phyloP scores from a whole-genome alignment of 2,888 invertebrate species.

The Balanococcus diminutus region DNA sequence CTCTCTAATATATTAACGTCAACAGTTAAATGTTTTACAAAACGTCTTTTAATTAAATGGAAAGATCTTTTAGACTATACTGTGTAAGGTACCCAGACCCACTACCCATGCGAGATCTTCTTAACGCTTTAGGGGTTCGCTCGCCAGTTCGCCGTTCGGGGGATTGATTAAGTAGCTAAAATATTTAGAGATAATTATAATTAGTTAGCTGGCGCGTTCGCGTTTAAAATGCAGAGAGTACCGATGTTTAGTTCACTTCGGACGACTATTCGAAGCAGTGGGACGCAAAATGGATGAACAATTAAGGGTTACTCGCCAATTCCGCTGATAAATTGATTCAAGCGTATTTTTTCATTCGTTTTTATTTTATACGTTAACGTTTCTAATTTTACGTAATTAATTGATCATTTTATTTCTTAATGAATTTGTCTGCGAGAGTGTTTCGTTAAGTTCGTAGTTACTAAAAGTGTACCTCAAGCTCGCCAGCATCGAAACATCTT shows the following conservation, averaged over 20 bases:
- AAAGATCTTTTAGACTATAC: slow-evolving; percentile 45
- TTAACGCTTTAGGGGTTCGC: slow-evolving; percentile 24
- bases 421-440: background rate
- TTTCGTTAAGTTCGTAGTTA: background rate
- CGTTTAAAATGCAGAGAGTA: background rate
- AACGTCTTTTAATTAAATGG: slow-evolving; percentile 47
- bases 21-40: slow-evolving; percentile 52
- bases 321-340: slow-evolving; percentile 24
- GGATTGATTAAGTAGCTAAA: slow-evolving; percentile 50
- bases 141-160: background rate
- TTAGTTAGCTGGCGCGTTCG: slow-evolving; percentile 27
- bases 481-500: background rate
- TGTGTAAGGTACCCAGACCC: slow-evolving; percentile 3
- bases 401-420: slow-evolving; percentile 1
- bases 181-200: slow-evolving; percentile 52
- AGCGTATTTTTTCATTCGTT: background rate
- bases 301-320: slow-evolving; percentile 6
- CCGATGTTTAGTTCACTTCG: background rate
- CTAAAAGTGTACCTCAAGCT: background rate
- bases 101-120: slow-evolving; percentile 6
- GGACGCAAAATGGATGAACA: background rate
- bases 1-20: slow-evolving; percentile 50
- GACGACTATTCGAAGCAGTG: background rate
- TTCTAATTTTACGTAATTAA: slow-evolving; percentile 19
- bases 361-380: background rate